These are phyloP conservation scores for Strix occidentalis DNA, from an alignment of 2,797 vertebrate species.

Conservation along the genomic window DNA sequence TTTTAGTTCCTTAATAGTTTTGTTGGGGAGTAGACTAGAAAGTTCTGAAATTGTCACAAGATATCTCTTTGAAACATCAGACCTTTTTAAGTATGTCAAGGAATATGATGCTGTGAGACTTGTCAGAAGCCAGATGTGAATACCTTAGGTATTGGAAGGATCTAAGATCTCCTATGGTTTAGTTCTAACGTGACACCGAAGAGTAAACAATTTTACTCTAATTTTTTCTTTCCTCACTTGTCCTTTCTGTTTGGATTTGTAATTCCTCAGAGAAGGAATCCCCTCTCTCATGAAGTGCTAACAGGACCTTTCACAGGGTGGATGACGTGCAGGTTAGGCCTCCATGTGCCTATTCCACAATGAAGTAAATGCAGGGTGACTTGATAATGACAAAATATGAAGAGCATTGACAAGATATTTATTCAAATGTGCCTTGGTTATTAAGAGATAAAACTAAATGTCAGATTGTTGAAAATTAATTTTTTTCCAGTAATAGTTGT, in stretches of 20 bases:
- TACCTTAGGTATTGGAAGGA: neutral
- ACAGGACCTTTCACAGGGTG: neutral
- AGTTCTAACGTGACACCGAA: neutral
- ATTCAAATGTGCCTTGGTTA: neutral
- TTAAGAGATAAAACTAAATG: neutral
- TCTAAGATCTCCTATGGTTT: neutral
- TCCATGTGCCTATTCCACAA: neutral
- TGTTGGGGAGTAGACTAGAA: neutral
- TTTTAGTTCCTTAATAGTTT: neutral
- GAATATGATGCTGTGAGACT: neutral
- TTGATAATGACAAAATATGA: neutral
- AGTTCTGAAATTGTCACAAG: neutral
- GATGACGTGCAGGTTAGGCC: neutral
- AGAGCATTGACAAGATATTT: neutral
- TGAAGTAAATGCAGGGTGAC: neutral
- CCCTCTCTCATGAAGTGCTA: neutral
- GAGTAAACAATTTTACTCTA: neutral
- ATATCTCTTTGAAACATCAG: neutral
- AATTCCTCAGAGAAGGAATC: neutral
- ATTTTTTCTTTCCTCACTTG: neutral
- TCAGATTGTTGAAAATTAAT: neutral
- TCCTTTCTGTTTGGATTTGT: neutral
- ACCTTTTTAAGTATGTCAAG: neutral
- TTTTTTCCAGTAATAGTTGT: neutral
- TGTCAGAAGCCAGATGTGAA: neutral